Base-by-base conservation (phyloP, 2,113 vertebrate species). In the Esox niger region DNA sequence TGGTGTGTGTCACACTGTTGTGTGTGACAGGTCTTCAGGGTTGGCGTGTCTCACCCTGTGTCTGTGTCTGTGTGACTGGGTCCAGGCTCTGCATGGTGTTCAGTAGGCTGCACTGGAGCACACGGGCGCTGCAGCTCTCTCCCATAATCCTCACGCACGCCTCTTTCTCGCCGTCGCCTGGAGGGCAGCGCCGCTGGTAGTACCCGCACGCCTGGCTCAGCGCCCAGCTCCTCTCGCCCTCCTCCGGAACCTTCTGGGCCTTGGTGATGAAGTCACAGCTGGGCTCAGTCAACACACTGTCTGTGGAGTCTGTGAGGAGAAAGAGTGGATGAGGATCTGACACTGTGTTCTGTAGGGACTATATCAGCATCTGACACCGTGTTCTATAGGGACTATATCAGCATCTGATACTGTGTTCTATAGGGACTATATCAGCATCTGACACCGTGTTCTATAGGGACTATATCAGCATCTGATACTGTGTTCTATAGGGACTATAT, bases 131-230 rank as follows among this genome's bases (percentile, higher is more conserved):
- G 84, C 92, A 93, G 43, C 91, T 91, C 79, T 91, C 90, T 1
- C 89, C 88, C 90, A 91, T 92, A 73, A 90, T 82, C 73, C 88
- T 76, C 64, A 91, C 80, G 74, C 92, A 93, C 74, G 64, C 79
- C 63, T 91, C 89, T 21, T 75, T 82, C 67, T 87, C 79, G 56
- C 70, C 23, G 1, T 88, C 80, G 1, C 1, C 84, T 15, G 66
- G 27, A 1, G 75, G 86, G 68, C 95, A 96, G 64, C 91, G 90
- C 1, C 23, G 88, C 66, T 87, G 91, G 78, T 96, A 96, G 79
- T 90, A 91, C 0, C 90, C 90, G 73, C 95, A 96, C 9, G 88
- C 88, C 79, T 93, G 92, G 81, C 94, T 95, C 76, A 96, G 85
- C 0, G 89, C 89, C 94, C 94, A 90, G 71, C 93, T 93, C 75